Percentiles rank a stretch among this genome's conserved stretches.
phyloP scores from a whole-genome alignment of 1,140 invertebrate species.

The Anoplolepis gracilipes region DNA sequence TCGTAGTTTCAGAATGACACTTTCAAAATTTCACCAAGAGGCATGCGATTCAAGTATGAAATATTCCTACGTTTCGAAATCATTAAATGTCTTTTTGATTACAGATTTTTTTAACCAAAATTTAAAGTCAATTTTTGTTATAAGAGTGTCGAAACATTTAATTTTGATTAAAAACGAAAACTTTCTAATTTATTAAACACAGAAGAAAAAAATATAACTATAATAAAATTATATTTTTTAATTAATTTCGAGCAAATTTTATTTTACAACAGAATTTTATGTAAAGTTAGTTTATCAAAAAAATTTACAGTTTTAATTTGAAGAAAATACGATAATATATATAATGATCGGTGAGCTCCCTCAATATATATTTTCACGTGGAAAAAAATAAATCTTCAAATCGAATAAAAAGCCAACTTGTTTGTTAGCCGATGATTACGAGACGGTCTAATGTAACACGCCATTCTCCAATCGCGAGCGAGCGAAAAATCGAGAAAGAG shows the following conservation, averaged over 20 bases:
- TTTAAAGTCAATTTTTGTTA: neutral
- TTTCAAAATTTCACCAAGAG: constrained; percentile 31
- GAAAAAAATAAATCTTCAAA: neutral
- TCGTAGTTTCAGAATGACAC: neutral
- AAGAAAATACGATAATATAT: neutral
- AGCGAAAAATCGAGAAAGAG: constrained; percentile 42
- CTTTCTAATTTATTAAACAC: neutral
- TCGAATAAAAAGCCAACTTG: neutral
- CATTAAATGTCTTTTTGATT: neutral
- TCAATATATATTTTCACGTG: neutral
- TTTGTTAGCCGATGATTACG: neutral
- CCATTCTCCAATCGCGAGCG: constrained; percentile 6
- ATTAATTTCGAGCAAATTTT: neutral
- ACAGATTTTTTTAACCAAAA: neutral
- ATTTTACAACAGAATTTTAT: constrained; percentile 3
- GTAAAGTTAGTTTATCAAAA: neutral
- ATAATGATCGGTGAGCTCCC: neutral
- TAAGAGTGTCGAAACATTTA: neutral
- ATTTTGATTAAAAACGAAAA: neutral
- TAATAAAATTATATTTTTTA: neutral
- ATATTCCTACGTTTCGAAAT: neutral
- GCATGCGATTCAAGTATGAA: too few species aligned
- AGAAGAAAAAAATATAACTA: neutral
- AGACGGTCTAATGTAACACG: neutral
- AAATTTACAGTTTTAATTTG: neutral